Evolutionary conservation across 2,797 vertebrate species (phyloP).

Genomic region (Brotula barbata): DNA sequence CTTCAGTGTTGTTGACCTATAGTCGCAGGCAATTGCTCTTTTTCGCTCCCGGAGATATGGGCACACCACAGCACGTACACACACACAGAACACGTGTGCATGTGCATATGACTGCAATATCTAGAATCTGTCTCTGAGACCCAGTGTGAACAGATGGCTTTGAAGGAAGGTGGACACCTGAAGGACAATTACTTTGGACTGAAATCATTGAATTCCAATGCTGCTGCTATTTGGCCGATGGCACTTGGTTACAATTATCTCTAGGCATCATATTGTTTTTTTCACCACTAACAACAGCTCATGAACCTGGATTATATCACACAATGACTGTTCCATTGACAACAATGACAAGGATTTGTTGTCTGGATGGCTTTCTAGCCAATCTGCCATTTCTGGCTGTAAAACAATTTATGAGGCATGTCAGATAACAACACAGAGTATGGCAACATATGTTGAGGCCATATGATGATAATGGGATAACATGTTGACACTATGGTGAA

Average conservation of each 20-base stretch:
- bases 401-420: background rate
- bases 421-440: background rate
- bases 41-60: background rate
- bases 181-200: constrained; percentile 30
- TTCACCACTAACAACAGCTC: background rate
- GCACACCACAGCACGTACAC: background rate
- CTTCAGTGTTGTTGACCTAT: constrained; percentile 26
- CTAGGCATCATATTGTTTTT: constrained; percentile 4
- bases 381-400: background rate
- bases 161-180: constrained; percentile 5
- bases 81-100: background rate
- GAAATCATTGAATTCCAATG: constrained; percentile 30
- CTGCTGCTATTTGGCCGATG: constrained; percentile 1
- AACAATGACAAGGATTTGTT: background rate
- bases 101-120: background rate
- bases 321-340: background rate
- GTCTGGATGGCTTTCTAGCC: background rate
- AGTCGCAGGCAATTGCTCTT: constrained; percentile 10
- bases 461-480: background rate
- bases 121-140: constrained; percentile 3
- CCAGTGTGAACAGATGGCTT: background rate
- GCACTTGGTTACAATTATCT: background rate
- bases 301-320: background rate
- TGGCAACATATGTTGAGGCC: background rate
- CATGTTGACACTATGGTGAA: background rate